A percentile compares a stretch with the other conserved stretches of the same genome.
These are phyloP conservation scores for Aptenodytes forsteri DNA, from an alignment of 2,113 vertebrate genomes.

Conservation along the genomic window DNA sequence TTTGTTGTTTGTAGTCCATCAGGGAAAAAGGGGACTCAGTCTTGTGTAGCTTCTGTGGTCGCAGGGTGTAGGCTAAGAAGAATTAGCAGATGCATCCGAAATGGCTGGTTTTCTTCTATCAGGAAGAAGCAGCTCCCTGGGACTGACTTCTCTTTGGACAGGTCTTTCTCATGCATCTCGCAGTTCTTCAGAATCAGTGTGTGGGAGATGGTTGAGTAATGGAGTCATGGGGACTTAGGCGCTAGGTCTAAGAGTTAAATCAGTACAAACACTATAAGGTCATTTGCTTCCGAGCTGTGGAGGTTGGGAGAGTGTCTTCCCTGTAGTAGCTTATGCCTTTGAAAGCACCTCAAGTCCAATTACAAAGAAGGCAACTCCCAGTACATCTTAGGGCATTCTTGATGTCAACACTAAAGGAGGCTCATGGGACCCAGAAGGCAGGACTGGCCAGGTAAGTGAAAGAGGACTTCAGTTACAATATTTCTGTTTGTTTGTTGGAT, in stretches of 20 bases:
- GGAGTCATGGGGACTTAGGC: background rate
- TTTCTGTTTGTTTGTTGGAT: background rate
- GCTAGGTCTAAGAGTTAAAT: background rate
- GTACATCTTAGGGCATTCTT: conserved; percentile 58
- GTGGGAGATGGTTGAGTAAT: background rate
- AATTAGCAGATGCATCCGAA: background rate
- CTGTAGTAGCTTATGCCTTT: background rate
- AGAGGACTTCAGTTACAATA: background rate
- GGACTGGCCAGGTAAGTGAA: conserved; percentile 53
- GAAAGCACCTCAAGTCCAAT: background rate
- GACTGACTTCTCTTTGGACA: background rate
- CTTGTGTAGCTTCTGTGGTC: background rate
- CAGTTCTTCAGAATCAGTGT: background rate
- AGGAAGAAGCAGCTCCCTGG: background rate
- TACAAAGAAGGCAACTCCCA: conserved; percentile 22
- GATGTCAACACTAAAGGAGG: conserved; percentile 53
- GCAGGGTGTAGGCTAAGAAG: background rate
- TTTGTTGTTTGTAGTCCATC: background rate
- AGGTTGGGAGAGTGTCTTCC: background rate
- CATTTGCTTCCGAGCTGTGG: background rate
- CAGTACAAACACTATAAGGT: background rate
- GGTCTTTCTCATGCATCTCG: background rate
- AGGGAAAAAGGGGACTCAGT: background rate
- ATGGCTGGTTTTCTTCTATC: background rate
- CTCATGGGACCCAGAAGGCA: conserved; percentile 24